Conservation (phyloP, 2,797 vertebrate genomes). For the Clarias laeviceps region DNA sequence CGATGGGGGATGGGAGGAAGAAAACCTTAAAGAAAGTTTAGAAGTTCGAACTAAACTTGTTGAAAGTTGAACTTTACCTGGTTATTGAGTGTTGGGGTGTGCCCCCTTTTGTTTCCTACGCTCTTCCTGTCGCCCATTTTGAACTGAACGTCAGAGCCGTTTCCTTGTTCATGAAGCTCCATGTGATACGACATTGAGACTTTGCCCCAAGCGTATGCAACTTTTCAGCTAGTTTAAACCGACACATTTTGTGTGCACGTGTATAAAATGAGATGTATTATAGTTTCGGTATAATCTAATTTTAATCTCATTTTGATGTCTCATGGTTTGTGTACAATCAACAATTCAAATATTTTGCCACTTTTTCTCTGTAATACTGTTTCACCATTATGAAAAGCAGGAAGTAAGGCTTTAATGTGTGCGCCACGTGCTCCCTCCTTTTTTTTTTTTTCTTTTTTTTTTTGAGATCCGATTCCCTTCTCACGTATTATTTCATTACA, state of each 20-base stretch:
- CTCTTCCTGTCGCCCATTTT: slow-evolving; percentile 56
- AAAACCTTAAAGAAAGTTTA: background rate
- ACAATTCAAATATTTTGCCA: background rate
- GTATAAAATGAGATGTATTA: too few species aligned
- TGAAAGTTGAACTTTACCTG: background rate
- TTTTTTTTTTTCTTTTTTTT: too few species aligned
- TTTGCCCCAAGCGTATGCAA: background rate
- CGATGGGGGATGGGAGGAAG: slow-evolving; percentile 22
- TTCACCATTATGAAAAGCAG: background rate
- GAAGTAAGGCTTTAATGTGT: background rate
- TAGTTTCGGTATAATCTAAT: too few species aligned
- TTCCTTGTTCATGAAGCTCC: background rate
- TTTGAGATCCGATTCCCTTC: background rate
- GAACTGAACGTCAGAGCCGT: background rate
- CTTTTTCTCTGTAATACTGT: background rate
- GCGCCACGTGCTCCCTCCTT: background rate
- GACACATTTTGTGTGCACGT: too few species aligned
- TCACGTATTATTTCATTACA: background rate
- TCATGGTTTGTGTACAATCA: background rate
- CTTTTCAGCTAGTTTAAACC: background rate
- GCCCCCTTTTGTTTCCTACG: background rate
- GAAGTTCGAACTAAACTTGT: background rate
- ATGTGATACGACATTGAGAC: slow-evolving; percentile 1
- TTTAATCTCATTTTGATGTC: too few species aligned
- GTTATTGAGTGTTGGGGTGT: background rate